Evolutionary conservation across 2,797 vertebrate species (phyloP).

Genomic region (Amazona ochrocephala): DNA sequence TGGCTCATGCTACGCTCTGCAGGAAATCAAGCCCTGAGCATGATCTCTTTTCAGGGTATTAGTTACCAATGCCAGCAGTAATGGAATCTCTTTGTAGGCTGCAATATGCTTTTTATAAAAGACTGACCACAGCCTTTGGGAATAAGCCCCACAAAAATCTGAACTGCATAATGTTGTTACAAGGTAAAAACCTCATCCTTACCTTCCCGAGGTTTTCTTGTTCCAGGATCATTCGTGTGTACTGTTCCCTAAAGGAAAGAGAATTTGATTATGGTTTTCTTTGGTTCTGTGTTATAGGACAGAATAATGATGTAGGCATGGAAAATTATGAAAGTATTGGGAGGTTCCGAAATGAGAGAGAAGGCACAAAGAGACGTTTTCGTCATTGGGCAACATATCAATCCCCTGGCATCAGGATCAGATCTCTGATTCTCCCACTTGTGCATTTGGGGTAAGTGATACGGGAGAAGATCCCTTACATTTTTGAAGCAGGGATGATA

Average conservation of each 20-base stretch:
- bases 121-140: slow-evolving; percentile 19
- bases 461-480: neutral
- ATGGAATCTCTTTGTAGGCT: slow-evolving; percentile 52
- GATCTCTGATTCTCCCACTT: neutral
- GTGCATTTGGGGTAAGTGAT: neutral
- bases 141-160: neutral
- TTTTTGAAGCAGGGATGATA: neutral
- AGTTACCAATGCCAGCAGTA: slow-evolving; percentile 52
- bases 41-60: slow-evolving; percentile 62
- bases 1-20: slow-evolving; percentile 27
- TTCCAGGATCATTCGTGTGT: slow-evolving; percentile 91
- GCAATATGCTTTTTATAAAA: slow-evolving; percentile 55
- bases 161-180: neutral
- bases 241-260: slow-evolving; percentile 87
- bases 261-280: neutral
- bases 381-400: neutral
- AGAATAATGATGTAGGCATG: neutral
- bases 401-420: neutral
- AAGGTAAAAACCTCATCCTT: slow-evolving; percentile 63
- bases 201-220: slow-evolving; percentile 98
- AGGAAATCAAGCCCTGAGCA: slow-evolving; percentile 58
- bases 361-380: neutral
- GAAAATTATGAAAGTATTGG: neutral
- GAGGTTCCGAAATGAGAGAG: neutral
- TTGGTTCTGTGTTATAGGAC: neutral